These are phyloP conservation scores for Silurus glanis DNA, from an alignment of 2,113 vertebrate species.

Conservation along the genomic window DNA sequence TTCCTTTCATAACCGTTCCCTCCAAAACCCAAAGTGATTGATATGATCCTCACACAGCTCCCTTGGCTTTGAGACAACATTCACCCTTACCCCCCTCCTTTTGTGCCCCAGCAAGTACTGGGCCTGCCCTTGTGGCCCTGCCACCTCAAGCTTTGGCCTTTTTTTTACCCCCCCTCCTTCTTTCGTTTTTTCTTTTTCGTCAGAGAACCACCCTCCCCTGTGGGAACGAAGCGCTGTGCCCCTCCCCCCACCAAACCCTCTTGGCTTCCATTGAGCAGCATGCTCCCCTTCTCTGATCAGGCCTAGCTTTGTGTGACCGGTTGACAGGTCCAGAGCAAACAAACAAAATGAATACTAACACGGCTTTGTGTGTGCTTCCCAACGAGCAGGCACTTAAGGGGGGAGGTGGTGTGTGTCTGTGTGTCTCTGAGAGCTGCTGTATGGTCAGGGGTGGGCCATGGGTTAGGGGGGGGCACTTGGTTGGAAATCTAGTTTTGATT, in stretches of 20 bases:
- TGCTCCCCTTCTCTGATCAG: conserved; percentile 72
- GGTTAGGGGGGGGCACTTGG: conserved; percentile 28
- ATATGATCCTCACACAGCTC: conserved; percentile 72
- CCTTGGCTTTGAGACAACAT: conserved; percentile 70
- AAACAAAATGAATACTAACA: conserved; percentile 85
- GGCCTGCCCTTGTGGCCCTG: conserved; percentile 41
- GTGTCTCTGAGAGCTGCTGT: not conserved
- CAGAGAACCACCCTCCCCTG: conserved; percentile 78
- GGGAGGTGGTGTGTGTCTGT: conserved; percentile 43
- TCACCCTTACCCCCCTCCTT: conserved; percentile 53
- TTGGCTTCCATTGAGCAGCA: conserved; percentile 78
- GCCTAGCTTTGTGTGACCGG: conserved; percentile 65
- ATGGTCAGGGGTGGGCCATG: conserved; percentile 9
- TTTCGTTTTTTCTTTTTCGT: conserved; percentile 74
- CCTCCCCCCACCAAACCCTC: conserved; percentile 68
- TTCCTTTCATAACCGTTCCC: conserved; percentile 70
- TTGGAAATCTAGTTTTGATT: conserved; percentile 66
- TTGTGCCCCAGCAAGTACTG: conserved; percentile 64
- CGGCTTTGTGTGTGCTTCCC: conserved; percentile 67
- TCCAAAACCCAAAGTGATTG: conserved; percentile 70
- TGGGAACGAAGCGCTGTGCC: conserved; percentile 74
- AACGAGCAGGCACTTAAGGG: conserved; percentile 68
- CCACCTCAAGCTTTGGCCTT: conserved; percentile 34
- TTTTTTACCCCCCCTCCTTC: conserved; percentile 58
- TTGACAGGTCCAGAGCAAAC: conserved; percentile 85